Conservation (phyloP, 2,113 vertebrate species). For the Spermophilus dauricus region DNA sequence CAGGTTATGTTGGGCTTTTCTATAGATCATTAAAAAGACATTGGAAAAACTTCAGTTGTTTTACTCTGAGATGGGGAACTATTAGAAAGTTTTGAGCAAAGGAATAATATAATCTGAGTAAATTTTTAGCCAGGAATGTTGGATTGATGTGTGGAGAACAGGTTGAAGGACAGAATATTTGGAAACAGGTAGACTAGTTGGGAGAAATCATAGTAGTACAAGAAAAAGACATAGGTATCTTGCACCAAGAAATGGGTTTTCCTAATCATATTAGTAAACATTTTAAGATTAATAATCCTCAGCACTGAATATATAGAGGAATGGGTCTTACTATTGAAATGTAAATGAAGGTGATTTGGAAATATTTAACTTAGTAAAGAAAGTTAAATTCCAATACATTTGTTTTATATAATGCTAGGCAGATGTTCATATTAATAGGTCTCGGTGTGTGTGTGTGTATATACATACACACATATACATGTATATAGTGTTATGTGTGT, state of each 20-base stretch:
- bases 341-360: neutral
- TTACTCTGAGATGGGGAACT: neutral
- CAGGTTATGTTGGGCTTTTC: neutral
- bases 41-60: neutral
- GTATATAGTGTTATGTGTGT: too few relatives aligned
- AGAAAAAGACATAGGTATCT: neutral
- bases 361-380: neutral
- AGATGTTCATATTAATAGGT: neutral
- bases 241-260: neutral
- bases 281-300: neutral
- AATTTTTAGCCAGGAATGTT: neutral
- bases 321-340: neutral
- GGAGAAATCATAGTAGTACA: neutral
- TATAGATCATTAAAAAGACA: neutral
- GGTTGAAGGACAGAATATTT: neutral
- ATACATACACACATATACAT: neutral
- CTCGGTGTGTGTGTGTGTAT: neutral
- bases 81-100: neutral
- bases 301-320: neutral
- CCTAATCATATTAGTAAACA: neutral
- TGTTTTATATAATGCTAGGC: neutral
- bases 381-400: constrained; percentile 11
- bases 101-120: neutral
- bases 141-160: neutral
- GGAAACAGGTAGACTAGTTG: neutral